Base-by-base conservation (phyloP, 35 echinoderm and acorn worm species). In the Heliocidaris erythrogramma region DNA sequence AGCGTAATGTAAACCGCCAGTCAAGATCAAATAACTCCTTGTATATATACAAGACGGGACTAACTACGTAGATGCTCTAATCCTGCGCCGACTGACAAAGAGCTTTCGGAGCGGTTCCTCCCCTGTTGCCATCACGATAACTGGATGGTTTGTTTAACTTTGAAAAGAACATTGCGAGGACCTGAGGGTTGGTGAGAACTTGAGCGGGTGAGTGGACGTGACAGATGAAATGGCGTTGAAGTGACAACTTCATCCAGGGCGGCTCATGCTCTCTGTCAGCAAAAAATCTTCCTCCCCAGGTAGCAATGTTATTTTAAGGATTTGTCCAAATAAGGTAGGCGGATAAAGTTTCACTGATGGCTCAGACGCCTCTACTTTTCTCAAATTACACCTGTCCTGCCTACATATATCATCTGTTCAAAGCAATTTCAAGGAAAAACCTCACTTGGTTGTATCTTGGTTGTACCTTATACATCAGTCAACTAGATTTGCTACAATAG, bases 201-300 rank as follows among this genome's bases (percentile, higher is more conserved):
- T 69, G 35, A 42, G 35, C 0, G 35, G 35, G 35, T 69, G 4
- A 17, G 60, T 69, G 17, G 49, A 52, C 10, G 87, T 85, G 48
- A 48, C 24, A 47, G 29, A 61, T 61, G 27, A 48, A 93, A 93
- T n/a, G 27, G 61, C 93, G 61, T 94, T 94, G 35, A 78, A 47
- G 61, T 60, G 50, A 94, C 30, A 61, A 10, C 61, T 85, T 31
- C 12, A 94, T 94, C 69, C 61, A 16, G 21, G 13, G 53, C 31
- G 18, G 50, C 13, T 32, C 18, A 47, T 85, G 30, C 13, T 60
- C 0, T 30, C 49, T 59, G 47, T 56, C n/a, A 30, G 21, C 6
- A 50, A 52, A 52, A 52, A 52, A 52, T 52, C 49, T 52, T 52
- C 12, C 60, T 69, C 24, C 24, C 14, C 12, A 35, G 30, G 16